phyloP scores from a whole-genome alignment of 2,113 vertebrate genomes.

The Panthera uncia region DNA sequence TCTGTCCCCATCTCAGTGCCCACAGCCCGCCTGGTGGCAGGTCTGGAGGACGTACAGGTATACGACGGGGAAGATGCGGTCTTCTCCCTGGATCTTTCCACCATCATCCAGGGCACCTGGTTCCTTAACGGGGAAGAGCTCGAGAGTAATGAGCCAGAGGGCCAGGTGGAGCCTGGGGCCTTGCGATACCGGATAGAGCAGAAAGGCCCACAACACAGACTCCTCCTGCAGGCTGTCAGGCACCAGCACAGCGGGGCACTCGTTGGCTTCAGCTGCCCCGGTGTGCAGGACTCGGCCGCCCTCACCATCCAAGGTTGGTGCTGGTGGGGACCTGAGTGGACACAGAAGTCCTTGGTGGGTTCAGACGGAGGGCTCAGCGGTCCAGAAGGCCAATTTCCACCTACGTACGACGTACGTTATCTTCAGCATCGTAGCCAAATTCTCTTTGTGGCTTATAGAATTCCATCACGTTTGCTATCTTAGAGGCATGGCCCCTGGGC shows the following conservation, averaged over 20 bases:
- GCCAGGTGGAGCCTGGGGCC: slow-evolving; percentile 72
- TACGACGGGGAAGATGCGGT: slow-evolving; percentile 87
- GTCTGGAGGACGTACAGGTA: slow-evolving; percentile 90
- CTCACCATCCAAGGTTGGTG: slow-evolving; percentile 93
- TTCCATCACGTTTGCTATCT: not conserved
- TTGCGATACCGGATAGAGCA: slow-evolving; percentile 84
- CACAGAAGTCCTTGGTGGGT: not conserved
- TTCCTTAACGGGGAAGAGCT: slow-evolving; percentile 90
- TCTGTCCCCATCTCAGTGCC: slow-evolving; percentile 86
- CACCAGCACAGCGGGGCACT: slow-evolving; percentile 89
- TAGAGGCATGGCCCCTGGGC: not conserved
- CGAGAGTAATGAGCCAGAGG: slow-evolving; percentile 84
- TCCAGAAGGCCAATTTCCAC: not conserved
- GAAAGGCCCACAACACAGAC: slow-evolving; percentile 87
- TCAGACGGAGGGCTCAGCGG: not conserved
- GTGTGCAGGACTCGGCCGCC: slow-evolving; percentile 89
- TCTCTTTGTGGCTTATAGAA: not conserved
- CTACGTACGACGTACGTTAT: rapidly evolving
- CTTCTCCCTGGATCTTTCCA: slow-evolving; percentile 94
- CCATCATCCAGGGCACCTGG: slow-evolving; percentile 90
- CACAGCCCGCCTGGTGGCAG: slow-evolving; percentile 90
- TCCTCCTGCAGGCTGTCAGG: slow-evolving; percentile 87
- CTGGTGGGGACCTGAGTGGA: not conserved
- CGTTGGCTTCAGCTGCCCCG: slow-evolving; percentile 91
- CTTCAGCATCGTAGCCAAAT: not conserved